Conservation (phyloP, 2,113 vertebrate species). For the Donacobius atricapilla region DNA sequence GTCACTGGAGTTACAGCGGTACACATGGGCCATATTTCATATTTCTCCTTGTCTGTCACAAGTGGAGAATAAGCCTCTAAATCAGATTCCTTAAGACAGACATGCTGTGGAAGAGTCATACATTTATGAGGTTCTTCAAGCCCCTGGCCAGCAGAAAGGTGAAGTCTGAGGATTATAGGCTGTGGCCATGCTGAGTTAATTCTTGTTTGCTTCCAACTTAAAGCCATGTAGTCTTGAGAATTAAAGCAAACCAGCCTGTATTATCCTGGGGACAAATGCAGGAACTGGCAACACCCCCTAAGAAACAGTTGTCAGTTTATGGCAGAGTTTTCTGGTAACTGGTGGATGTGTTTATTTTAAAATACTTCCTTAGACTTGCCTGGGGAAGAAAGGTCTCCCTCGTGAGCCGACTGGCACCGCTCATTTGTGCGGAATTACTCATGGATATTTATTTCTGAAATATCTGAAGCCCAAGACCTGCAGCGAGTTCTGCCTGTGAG, state of each 20-base stretch:
- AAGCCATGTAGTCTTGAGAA: background rate
- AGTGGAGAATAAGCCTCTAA: background rate
- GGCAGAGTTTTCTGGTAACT: background rate
- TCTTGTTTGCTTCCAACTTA: background rate
- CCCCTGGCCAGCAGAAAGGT: background rate
- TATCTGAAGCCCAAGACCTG: background rate
- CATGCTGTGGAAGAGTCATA: background rate
- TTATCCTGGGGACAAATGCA: background rate
- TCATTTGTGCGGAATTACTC: background rate
- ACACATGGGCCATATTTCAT: background rate
- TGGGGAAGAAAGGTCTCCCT: background rate
- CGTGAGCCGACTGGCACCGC: background rate
- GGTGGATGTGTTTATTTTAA: background rate
- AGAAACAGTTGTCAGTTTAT: background rate
- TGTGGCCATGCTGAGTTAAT: background rate
- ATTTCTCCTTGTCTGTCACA: background rate
- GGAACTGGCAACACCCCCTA: background rate
- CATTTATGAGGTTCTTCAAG: background rate
- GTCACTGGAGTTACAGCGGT: background rate
- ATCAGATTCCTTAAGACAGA: conserved; percentile 4
- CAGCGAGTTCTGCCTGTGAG: background rate
- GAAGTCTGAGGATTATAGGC: background rate
- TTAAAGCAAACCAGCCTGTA: background rate
- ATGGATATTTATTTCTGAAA: background rate
- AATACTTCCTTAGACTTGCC: background rate